phyloP scores from a whole-genome alignment of 2,797 vertebrate species.

The Bucorvus abyssinicus region DNA sequence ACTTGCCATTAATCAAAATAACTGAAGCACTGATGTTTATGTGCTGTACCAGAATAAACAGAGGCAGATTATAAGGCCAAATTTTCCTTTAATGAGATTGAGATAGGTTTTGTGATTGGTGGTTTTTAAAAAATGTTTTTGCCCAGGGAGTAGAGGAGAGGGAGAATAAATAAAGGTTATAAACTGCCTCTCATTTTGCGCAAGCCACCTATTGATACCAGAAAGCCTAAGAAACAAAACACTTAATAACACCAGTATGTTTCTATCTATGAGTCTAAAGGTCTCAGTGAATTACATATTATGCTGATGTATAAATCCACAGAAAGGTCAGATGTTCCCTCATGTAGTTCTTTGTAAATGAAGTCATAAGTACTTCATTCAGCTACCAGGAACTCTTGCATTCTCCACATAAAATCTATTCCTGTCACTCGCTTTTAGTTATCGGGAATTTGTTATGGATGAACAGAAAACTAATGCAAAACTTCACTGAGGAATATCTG shows the following conservation, averaged over 20 bases:
- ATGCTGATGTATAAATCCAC: not conserved
- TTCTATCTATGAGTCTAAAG: not conserved
- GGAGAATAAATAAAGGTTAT: not conserved
- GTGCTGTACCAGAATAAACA: not conserved
- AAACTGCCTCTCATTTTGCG: not conserved
- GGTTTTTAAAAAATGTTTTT: not conserved
- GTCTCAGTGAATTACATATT: not conserved
- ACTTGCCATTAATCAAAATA: not conserved
- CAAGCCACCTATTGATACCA: not conserved
- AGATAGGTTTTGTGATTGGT: not conserved
- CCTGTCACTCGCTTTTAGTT: not conserved
- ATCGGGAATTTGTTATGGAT: not conserved
- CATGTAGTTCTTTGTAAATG: not conserved
- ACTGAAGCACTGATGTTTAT: not conserved
- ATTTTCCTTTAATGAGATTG: not conserved
- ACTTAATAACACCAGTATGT: not conserved
- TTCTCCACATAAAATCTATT: not conserved
- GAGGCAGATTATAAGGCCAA: not conserved
- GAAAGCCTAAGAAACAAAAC: not conserved
- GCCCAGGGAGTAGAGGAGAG: not conserved
- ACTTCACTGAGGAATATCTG: not conserved
- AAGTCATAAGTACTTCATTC: not conserved
- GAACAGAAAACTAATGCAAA: not conserved
- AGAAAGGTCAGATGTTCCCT: not conserved
- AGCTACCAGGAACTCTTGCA: not conserved